A percentile compares a stretch with the other conserved stretches of the same genome.
Evolutionary conservation across 2,113 vertebrate genomes (phyloP).

Genomic region (Myotis brandtii): DNA sequence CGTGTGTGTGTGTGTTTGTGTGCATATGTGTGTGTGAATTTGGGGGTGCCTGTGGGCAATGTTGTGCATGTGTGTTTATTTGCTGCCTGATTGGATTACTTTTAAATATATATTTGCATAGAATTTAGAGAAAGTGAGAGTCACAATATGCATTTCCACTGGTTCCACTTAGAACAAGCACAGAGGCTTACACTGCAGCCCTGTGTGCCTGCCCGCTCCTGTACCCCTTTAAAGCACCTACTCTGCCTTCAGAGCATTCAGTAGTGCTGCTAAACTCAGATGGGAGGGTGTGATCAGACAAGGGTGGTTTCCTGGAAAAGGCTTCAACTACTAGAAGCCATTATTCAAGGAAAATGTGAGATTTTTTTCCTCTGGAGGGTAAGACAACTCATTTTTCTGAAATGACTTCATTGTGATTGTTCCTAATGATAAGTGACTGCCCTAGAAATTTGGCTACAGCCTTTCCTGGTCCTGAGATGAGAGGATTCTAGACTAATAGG

Average conservation of each 20-base stretch:
- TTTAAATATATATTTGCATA: too few relatives aligned
- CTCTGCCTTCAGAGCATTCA: background rate
- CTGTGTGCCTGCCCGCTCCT: background rate
- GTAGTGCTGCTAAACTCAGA: background rate
- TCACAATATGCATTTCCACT: background rate
- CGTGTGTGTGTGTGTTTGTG: too few relatives aligned
- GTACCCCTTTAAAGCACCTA: background rate
- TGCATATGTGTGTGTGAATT: too few relatives aligned
- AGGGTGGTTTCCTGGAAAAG: background rate
- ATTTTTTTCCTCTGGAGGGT: slow-evolving; percentile 8
- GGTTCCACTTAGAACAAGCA: background rate
- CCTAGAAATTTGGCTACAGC: background rate
- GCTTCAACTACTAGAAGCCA: background rate
- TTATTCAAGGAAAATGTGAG: background rate
- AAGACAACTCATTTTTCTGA: slow-evolving; percentile 14
- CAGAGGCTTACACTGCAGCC: background rate
- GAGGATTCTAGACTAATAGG: background rate
- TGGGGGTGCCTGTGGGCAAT: too few relatives aligned
- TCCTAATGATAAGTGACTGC: background rate
- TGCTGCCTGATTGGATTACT: too few relatives aligned
- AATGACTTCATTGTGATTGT: slow-evolving; percentile 12
- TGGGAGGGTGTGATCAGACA: background rate
- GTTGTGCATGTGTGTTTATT: too few relatives aligned
- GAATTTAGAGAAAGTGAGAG: background rate
- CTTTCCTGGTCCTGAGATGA: background rate